A percentile compares a stretch with the other conserved stretches of the same genome.
These are phyloP conservation scores for Ceratotherium simum DNA, from an alignment of 2,113 vertebrate genomes.

Conservation along the genomic window DNA sequence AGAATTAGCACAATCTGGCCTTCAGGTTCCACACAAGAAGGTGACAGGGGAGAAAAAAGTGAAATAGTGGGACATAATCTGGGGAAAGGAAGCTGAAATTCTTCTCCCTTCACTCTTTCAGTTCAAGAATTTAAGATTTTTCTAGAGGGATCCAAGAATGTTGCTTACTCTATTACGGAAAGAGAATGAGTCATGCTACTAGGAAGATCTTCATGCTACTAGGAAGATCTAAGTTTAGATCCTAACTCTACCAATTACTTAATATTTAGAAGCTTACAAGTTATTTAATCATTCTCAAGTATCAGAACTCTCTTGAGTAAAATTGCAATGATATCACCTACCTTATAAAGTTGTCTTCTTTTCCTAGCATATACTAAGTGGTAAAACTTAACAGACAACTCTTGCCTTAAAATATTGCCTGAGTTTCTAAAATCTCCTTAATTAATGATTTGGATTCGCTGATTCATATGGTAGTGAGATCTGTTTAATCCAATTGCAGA, in stretches of 20 bases:
- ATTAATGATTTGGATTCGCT: neutral
- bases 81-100: neutral
- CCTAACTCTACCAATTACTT: neutral
- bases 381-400: neutral
- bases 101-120: neutral
- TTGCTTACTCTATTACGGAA: neutral
- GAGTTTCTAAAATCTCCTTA: constrained; percentile 7
- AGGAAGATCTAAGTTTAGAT: neutral
- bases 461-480: neutral
- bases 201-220: neutral
- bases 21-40: neutral
- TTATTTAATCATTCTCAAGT: neutral
- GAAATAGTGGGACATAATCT: neutral
- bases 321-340: neutral
- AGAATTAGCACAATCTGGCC: neutral
- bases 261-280: neutral
- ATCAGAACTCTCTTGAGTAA: neutral
- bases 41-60: neutral
- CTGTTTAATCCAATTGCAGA: neutral
- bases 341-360: neutral
- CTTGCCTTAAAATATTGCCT: constrained; percentile 12
- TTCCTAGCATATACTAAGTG: neutral
- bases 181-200: neutral
- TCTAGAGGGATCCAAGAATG: neutral
- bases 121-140: neutral